Conservation (phyloP, 2,113 vertebrate genomes). For the Electrona antarctica region DNA sequence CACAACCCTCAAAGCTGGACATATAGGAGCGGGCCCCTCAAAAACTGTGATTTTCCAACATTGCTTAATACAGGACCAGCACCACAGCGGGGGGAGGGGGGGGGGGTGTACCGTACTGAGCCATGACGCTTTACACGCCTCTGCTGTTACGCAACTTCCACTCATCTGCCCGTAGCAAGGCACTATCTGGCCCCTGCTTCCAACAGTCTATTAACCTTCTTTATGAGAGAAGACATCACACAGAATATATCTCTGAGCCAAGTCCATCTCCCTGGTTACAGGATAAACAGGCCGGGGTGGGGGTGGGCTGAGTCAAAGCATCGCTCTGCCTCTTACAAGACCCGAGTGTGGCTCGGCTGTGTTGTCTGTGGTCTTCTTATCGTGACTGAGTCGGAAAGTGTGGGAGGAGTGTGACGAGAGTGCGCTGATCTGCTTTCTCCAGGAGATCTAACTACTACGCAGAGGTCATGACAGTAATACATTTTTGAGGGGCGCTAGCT, state of each 20-base stretch:
- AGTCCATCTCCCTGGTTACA: conserved; percentile 19
- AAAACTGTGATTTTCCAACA: no score
- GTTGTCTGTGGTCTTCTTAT: neutral
- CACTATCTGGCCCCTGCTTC: neutral
- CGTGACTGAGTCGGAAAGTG: neutral
- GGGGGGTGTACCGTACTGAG: neutral
- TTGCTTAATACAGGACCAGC: no score
- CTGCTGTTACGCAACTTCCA: conserved; percentile 35
- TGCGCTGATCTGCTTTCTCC: neutral
- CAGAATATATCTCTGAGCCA: neutral
- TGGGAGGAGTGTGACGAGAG: neutral
- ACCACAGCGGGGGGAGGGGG: no score
- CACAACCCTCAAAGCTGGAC: no score
- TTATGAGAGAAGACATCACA: conserved; percentile 6
- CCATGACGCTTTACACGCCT: conserved; percentile 16
- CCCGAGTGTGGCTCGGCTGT: neutral
- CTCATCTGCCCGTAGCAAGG: neutral
- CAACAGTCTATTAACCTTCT: conserved; percentile 10
- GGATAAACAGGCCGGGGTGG: conserved; percentile 15
- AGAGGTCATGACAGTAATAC: no score
- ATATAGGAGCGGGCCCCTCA: no score
- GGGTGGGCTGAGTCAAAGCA: neutral
- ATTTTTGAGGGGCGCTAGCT: no score
- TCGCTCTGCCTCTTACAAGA: neutral
- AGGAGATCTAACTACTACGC: neutral